Conservation (phyloP, 2,113 vertebrate genomes). For the Equus przewalskii region DNA sequence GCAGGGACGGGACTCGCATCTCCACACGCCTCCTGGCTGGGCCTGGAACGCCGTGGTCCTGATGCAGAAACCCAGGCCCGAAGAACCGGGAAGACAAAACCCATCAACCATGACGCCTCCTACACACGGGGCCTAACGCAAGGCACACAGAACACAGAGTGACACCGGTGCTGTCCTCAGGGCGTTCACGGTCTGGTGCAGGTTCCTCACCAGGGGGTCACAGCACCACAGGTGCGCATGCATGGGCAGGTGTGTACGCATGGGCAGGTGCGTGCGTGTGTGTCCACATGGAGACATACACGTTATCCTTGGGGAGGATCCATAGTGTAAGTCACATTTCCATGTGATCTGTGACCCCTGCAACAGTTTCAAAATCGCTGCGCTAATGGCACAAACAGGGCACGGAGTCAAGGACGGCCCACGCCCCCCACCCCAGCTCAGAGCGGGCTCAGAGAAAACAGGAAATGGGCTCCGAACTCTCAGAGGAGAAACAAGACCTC, state of each 20-base stretch:
- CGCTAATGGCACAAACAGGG: not conserved
- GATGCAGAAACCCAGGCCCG: not conserved
- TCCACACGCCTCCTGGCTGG: not conserved
- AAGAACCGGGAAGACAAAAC: not conserved
- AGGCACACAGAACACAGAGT: not conserved
- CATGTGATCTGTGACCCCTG: not conserved
- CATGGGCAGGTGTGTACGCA: not conserved
- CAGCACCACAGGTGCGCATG: not conserved
- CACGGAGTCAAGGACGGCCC: not conserved
- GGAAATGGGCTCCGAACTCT: not conserved
- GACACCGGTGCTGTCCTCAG: not conserved
- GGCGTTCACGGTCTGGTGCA: fast-evolving
- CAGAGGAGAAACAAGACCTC: not conserved
- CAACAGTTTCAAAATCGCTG: not conserved
- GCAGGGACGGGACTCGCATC: not conserved
- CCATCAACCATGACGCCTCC: fast-evolving
- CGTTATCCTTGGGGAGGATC: not conserved
- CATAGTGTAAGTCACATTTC: not conserved
- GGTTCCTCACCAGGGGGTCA: not conserved
- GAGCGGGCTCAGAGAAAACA: not conserved
- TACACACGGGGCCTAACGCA: fast-evolving
- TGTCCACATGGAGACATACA: fast-evolving
- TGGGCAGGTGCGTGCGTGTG: fast-evolving
- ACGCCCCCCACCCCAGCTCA: not conserved
- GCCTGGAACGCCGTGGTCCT: not conserved